Conservation (phyloP, 2,888 invertebrate species). For the Mythimna impura region DNA sequence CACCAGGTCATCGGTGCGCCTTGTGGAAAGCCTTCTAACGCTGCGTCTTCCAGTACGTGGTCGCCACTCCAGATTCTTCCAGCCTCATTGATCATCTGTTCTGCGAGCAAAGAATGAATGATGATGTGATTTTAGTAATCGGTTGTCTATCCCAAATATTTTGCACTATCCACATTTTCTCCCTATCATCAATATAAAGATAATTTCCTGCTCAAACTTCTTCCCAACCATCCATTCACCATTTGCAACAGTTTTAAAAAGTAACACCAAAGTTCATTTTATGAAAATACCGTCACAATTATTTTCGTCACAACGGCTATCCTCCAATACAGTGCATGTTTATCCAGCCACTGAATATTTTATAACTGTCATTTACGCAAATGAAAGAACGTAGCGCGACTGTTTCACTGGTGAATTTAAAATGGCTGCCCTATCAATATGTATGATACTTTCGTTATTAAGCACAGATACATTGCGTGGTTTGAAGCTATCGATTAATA, state of each 20-base stretch:
- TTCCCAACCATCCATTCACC: neutral
- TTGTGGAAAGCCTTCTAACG: too few relatives aligned
- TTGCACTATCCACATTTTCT: too few relatives aligned
- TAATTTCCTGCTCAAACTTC: too few relatives aligned
- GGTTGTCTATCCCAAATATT: too few relatives aligned
- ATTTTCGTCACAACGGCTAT: slow-evolving; percentile 13
- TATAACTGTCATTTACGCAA: slow-evolving; percentile 65
- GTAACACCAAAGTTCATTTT: neutral
- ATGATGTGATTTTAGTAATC: too few relatives aligned
- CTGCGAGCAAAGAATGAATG: too few relatives aligned
- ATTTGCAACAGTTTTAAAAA: neutral
- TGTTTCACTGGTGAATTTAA: slow-evolving; percentile 61
- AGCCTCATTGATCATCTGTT: too few relatives aligned
- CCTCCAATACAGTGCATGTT: slow-evolving; percentile 26
- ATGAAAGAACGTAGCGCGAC: slow-evolving; percentile 52
- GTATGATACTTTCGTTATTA: slow-evolving; percentile 60
- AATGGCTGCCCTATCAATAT: slow-evolving; percentile 60
- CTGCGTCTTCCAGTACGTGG: too few relatives aligned
- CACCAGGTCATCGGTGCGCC: too few relatives aligned
- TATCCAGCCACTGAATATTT: slow-evolving; percentile 64
- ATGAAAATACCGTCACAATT: slow-evolving; percentile 9
- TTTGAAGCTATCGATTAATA: slow-evolving; percentile 49
- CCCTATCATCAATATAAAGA: too few relatives aligned
- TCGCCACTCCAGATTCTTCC: too few relatives aligned
- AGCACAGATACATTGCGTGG: slow-evolving; percentile 49